Conservation (phyloP, 2,888 invertebrate species). For the Lissocephala sabroskyi region DNA sequence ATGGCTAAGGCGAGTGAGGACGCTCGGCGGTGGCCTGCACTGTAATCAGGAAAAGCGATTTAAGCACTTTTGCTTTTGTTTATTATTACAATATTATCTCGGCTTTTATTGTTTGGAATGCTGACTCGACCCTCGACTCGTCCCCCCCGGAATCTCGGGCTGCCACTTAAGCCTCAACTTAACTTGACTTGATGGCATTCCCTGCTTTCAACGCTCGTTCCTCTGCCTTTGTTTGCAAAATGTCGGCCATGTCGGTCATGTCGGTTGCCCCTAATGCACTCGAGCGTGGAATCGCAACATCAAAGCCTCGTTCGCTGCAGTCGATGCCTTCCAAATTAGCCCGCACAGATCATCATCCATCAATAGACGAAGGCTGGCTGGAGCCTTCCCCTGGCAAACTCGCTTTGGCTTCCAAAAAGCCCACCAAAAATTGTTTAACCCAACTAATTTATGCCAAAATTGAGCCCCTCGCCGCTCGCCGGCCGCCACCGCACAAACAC, state of each 20-base stretch:
- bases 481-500: no score
- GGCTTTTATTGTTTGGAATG: slow-evolving; percentile 47
- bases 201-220: slow-evolving; percentile 14
- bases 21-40: no score
- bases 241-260: no score
- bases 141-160: no score
- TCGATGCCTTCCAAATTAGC: background rate
- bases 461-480: no score
- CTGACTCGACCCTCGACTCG: background rate
- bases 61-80: slow-evolving; percentile 64
- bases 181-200: slow-evolving; percentile 42
- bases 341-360: slow-evolving; percentile 55
- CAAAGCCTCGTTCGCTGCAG: no score
- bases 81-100: slow-evolving; percentile 63
- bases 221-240: slow-evolving; percentile 37
- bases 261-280: no score
- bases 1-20: no score
- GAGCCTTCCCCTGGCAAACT: slow-evolving; percentile 8
- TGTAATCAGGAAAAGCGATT: slow-evolving; percentile 64
- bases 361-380: no score
- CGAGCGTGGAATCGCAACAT: no score
- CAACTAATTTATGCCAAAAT: slow-evolving; percentile 59
- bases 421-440: slow-evolving; percentile 6
- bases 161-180: slow-evolving; percentile 14
- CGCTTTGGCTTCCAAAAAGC: background rate